Evolutionary conservation across 2,113 vertebrate genomes (phyloP), one percentile per base, ranked within the genome.

Genomic region (Gallinago undulata): DNA sequence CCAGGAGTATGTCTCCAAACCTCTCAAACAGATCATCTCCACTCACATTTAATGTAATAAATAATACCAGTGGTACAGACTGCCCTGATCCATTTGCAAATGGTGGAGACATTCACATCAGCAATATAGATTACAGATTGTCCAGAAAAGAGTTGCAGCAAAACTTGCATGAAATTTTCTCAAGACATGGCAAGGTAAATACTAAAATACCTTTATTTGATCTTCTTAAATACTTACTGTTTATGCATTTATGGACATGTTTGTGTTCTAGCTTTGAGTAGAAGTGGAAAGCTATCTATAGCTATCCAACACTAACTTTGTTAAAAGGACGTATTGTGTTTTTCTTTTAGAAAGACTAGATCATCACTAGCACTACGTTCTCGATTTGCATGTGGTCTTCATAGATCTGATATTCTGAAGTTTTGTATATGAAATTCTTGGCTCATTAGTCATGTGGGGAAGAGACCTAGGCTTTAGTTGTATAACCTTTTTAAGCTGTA

Each of bases 91-190:
- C 99, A 13, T 99, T 99, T 97, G 98, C 98, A 59, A 99, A 99
- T 60, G 99, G 99, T 77, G 98, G 98, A 18, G 99, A 99, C 50
- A 84, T 99, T 93, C 99, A 99, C 76, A 98, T 99, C 94, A 98
- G 98, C 93, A 99, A 99, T 91, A 86, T 99, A 78, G 99, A 99
- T 97, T 99, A 99, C 97, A 98, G 99, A 86, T 97, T 99, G 94
- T 99, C 99, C 79, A 98, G 99, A 79, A 99, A 99, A 89, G 99
- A 99, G 60, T 97, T 99, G 64, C 99, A 99, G 94, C 99, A 99
- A 94, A 98, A 97, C 2, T 96, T 99, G 82, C 98, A 98, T 27
- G 98, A 99, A 43, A 96, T 97, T 3, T 99, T 99, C 94, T 98
- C 98, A 37, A 98, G 98, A 84, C 98, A 99, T 59, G 99, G 99